These are phyloP conservation scores for Lithobates sylvaticus DNA, from an alignment of 2,797 vertebrate genomes.

Conservation along the genomic window DNA sequence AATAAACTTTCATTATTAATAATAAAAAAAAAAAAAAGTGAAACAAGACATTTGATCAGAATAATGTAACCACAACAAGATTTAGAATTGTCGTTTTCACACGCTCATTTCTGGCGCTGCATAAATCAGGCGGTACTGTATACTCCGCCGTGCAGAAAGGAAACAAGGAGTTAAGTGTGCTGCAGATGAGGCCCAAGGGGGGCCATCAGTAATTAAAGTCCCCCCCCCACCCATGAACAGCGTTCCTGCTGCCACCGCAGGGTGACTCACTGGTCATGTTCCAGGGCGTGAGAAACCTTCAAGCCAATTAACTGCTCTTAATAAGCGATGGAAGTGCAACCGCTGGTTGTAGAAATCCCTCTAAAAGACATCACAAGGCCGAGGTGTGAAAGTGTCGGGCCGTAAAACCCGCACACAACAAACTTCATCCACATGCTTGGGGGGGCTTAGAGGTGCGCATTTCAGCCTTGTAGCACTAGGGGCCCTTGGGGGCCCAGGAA, in stretches of 20 bases:
- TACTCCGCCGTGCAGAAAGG: not conserved
- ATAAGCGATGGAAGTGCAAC: slow-evolving; percentile 8
- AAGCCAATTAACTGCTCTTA: slow-evolving; percentile 23
- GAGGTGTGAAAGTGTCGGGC: not conserved
- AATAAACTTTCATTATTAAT: no score
- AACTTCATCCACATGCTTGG: no score
- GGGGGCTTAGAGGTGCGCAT: no score
- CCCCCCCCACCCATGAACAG: not conserved
- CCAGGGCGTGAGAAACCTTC: slow-evolving; percentile 39
- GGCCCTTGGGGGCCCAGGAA: no score
- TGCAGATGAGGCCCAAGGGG: not conserved
- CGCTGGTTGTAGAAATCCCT: not conserved
- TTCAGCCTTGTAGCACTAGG: no score
- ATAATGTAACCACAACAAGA: no score
- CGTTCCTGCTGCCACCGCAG: not conserved
- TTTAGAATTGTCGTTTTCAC: no score
- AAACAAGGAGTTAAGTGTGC: slow-evolving; percentile 4
- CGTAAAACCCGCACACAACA: no score
- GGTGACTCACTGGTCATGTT: slow-evolving; percentile 1
- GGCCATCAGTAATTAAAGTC: not conserved
- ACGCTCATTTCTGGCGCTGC: not conserved
- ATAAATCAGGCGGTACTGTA: slow-evolving; percentile 1
- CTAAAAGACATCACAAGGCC: not conserved
- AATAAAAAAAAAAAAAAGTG: no score
- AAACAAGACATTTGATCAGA: no score